Conservation (phyloP, 2,113 vertebrate genomes). For the Candoia aspera region DNA sequence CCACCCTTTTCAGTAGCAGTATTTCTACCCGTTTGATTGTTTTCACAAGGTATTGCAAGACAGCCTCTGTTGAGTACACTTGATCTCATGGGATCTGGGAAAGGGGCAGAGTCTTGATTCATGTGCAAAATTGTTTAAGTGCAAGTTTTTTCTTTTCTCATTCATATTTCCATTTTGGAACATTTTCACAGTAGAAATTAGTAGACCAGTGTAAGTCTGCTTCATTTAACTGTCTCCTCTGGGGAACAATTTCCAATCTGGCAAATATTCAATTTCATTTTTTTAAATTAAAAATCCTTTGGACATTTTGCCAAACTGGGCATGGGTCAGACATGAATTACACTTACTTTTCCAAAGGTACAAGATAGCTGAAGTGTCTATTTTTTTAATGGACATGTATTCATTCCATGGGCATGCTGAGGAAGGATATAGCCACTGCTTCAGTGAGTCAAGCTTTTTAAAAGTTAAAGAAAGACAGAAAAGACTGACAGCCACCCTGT, state of each 20-base stretch:
- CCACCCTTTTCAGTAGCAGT: neutral
- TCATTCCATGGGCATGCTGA: neutral
- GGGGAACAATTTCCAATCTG: neutral
- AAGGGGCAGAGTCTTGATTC: neutral
- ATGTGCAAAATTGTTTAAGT: neutral
- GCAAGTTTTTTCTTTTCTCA: neutral
- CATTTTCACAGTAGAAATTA: neutral
- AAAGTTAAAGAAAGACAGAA: neutral
- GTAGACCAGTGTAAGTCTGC: neutral
- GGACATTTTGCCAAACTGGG: neutral
- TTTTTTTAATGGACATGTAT: neutral
- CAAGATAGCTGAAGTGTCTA: neutral
- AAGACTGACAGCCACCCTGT: neutral
- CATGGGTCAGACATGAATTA: neutral
- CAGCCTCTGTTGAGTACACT: neutral
- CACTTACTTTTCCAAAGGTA: neutral
- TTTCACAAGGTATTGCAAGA: neutral
- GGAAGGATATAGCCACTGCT: neutral
- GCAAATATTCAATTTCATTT: neutral
- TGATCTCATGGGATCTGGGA: neutral
- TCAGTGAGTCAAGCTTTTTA: neutral
- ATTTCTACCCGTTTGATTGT: neutral
- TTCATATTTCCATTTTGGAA: neutral
- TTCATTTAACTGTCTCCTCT: neutral
- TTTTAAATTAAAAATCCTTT: neutral